Percentiles rank a stretch among this genome's conserved stretches.
phyloP scores from a whole-genome alignment of 2,113 vertebrate species.

The Physeter macrocephalus region DNA sequence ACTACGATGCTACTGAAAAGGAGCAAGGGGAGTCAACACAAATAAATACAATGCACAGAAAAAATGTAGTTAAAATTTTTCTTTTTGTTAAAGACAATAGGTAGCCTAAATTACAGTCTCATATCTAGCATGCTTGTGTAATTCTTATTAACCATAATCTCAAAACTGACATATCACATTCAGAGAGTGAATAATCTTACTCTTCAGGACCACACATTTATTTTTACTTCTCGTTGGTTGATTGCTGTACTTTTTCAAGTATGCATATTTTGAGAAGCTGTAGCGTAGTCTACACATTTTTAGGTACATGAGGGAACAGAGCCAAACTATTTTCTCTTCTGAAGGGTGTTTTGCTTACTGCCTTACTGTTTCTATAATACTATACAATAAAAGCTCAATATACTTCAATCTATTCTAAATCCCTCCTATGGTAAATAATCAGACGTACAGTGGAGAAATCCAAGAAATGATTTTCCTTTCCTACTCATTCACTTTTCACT shows the following conservation, averaged over 20 bases:
- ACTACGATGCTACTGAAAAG: background rate
- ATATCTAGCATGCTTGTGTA: background rate
- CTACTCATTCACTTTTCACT: background rate
- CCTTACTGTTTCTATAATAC: background rate
- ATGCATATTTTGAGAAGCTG: background rate
- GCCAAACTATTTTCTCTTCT: background rate
- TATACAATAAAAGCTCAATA: background rate
- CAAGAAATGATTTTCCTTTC: background rate
- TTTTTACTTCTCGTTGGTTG: background rate
- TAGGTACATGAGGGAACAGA: background rate
- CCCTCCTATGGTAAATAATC: background rate
- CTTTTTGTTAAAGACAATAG: background rate
- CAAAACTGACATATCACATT: background rate
- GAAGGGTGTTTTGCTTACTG: constrained; percentile 7
- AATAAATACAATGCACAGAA: background rate
- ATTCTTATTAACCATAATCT: background rate
- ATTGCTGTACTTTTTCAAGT: background rate
- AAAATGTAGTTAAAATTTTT: background rate
- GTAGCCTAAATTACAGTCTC: background rate
- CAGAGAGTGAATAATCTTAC: background rate
- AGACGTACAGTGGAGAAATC: background rate
- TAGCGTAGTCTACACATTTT: background rate
- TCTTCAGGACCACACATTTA: background rate
- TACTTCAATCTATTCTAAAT: background rate
- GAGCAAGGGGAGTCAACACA: background rate